These are phyloP conservation scores for Tinamus guttatus DNA, from an alignment of 2,113 vertebrate genomes.

Conservation along the genomic window DNA sequence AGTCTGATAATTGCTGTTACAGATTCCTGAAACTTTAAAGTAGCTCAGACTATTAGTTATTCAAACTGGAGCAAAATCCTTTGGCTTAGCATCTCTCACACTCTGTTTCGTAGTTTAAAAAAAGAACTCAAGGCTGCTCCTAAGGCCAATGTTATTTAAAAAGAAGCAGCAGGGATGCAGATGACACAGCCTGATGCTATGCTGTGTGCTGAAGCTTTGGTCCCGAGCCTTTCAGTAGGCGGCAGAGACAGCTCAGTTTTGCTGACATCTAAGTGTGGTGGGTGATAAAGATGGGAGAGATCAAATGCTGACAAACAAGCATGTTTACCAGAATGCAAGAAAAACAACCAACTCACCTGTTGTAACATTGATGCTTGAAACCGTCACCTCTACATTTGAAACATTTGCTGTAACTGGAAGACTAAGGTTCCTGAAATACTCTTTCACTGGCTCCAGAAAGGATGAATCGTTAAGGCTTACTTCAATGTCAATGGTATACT, in stretches of 20 bases:
- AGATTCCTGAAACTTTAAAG: conserved; percentile 60
- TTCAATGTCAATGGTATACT: conserved; percentile 65
- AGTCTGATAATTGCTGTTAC: background rate
- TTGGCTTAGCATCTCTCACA: background rate
- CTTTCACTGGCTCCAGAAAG: conserved; percentile 43
- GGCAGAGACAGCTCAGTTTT: background rate
- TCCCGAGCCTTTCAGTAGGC: background rate
- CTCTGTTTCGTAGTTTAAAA: conserved; percentile 14
- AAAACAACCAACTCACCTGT: conserved; percentile 67
- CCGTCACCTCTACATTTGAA: background rate
- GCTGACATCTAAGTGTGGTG: fast-evolving
- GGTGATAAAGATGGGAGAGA: background rate
- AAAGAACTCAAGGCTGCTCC: background rate
- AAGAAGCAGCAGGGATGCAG: background rate
- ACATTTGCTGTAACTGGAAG: conserved; percentile 47
- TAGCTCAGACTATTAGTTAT: background rate
- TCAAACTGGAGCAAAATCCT: background rate
- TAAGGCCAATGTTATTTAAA: background rate
- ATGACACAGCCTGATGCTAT: background rate
- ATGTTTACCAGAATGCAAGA: background rate
- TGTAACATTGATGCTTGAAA: conserved; percentile 70
- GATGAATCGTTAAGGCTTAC: conserved; percentile 59
- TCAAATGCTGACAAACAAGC: background rate
- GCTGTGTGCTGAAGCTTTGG: background rate
- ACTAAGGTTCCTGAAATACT: conserved; percentile 38